These are phyloP conservation scores for Sturnus vulgaris DNA, from an alignment of 2,113 vertebrate genomes.

Conservation along the genomic window DNA sequence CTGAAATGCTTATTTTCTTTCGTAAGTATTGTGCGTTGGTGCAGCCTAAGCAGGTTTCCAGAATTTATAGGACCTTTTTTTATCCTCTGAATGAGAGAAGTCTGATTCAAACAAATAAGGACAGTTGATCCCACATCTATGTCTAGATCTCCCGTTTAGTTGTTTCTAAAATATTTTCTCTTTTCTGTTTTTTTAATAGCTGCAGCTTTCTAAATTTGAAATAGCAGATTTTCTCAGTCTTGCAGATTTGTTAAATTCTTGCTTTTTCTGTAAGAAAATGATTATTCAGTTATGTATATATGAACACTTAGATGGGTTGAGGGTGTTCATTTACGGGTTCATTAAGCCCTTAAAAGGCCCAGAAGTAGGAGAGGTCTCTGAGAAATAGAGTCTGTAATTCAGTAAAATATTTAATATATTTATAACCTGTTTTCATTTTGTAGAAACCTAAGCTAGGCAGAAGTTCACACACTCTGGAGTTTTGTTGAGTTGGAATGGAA, in stretches of 20 bases:
- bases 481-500: neutral
- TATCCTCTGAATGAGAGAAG: neutral
- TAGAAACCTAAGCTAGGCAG: neutral
- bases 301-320: neutral
- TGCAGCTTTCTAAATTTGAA: neutral
- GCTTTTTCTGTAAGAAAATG: neutral
- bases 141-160: neutral
- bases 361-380: neutral
- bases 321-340: neutral
- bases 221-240: neutral
- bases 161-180: neutral
- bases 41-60: neutral
- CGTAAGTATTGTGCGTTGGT: neutral
- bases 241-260: neutral
- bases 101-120: neutral
- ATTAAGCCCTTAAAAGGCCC: neutral
- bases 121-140: fast-evolving
- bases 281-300: neutral
- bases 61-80: neutral
- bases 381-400: neutral
- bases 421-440: neutral
- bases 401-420: neutral
- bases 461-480: neutral
- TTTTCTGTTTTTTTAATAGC: neutral
- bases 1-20: neutral